Conservation (phyloP, 2,888 invertebrate genomes). For the Rapana venosa region DNA sequence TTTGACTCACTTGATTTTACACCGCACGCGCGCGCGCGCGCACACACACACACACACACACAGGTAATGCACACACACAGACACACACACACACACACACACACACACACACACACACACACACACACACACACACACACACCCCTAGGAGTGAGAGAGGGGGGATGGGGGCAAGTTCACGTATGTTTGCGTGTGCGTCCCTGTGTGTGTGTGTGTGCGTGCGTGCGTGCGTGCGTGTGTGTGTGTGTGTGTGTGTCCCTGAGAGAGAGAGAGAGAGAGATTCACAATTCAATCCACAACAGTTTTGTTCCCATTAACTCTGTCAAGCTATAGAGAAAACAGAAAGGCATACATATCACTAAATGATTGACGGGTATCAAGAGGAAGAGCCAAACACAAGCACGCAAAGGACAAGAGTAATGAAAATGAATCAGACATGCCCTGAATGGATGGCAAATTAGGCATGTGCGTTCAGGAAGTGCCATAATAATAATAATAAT, state of each 20-base stretch:
- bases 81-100: too few relatives aligned
- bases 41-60: conserved; percentile 3
- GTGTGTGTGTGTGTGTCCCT: not conserved
- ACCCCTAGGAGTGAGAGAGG: not conserved
- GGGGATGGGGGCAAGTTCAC: not conserved
- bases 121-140: too few relatives aligned
- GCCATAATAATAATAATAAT: too few relatives aligned
- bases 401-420: not conserved
- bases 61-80: too few relatives aligned
- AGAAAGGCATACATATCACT: not conserved
- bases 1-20: too few relatives aligned
- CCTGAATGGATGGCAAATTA: too few relatives aligned
- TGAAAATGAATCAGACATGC: too few relatives aligned
- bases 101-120: too few relatives aligned
- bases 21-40: too few relatives aligned
- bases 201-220: not conserved
- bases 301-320: not conserved
- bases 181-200: not conserved
- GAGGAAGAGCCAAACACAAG: too few relatives aligned
- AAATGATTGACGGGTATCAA: not conserved
- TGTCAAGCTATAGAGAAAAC: not conserved
- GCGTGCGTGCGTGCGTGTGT: not conserved
- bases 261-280: not conserved
- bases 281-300: not conserved
- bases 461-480: too few relatives aligned